Evolutionary conservation across 2,797 vertebrate genomes (phyloP).

Genomic region (Tenualosa thibaudeaui): DNA sequence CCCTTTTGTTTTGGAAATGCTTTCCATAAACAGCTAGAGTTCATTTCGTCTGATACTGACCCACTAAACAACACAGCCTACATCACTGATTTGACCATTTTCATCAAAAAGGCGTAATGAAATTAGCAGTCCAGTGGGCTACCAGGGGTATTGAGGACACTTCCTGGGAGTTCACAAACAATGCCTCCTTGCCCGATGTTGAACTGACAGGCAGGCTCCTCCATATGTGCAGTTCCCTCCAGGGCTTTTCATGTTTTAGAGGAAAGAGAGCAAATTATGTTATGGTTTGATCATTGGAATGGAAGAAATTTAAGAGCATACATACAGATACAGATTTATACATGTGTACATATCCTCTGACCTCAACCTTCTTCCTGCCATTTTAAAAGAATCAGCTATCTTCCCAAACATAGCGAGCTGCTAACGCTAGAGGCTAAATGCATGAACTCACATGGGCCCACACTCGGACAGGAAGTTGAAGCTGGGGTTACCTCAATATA

Average conservation of each 20-base stretch:
- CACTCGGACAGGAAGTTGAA: neutral
- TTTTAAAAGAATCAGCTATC: neutral
- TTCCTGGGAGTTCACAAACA: slow-evolving; percentile 18
- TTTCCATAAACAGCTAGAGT: neutral
- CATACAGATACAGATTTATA: neutral
- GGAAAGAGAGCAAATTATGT: slow-evolving; percentile 24
- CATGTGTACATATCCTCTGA: slow-evolving; percentile 13
- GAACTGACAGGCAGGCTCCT: slow-evolving; percentile 7
- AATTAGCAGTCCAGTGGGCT: slow-evolving; percentile 11
- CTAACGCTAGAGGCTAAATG: neutral
- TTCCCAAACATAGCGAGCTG: neutral
- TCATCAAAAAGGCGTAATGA: slow-evolving; percentile 4
- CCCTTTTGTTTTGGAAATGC: neutral
- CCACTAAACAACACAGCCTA: neutral
- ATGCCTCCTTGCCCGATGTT: slow-evolving; percentile 10
- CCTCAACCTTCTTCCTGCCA: neutral
- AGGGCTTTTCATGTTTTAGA: neutral
- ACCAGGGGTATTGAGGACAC: slow-evolving; percentile 8
- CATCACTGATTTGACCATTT: neutral
- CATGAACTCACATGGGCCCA: slow-evolving; percentile 13
- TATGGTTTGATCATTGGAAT: slow-evolving; percentile 21
- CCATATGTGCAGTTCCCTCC: neutral
- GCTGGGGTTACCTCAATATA: slow-evolving; percentile 14
- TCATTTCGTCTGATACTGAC: neutral
- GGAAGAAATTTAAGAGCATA: slow-evolving; percentile 25